phyloP scores from a whole-genome alignment of 2,888 invertebrate genomes.

The Ochropleura plecta region DNA sequence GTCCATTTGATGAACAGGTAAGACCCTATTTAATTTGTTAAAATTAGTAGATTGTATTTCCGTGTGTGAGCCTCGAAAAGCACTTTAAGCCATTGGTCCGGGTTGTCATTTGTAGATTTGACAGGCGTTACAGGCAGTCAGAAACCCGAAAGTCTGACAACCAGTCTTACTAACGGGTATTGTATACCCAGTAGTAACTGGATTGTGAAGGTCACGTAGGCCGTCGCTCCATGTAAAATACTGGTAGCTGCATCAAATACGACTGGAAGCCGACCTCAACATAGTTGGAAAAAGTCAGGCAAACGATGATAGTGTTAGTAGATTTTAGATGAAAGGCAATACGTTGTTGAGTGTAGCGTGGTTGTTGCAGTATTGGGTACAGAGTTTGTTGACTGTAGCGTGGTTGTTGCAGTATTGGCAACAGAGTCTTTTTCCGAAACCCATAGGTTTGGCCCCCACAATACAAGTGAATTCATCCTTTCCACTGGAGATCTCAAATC shows the following conservation, averaged over 20 bases:
- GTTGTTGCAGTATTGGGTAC: neutral
- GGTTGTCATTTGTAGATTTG: too few relatives aligned
- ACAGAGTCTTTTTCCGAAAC: too few relatives aligned
- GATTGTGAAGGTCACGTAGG: too few relatives aligned
- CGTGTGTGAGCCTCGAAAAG: too few relatives aligned
- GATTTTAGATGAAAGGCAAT: neutral
- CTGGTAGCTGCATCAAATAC: neutral
- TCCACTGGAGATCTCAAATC: too few relatives aligned
- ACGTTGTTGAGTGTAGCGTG: neutral
- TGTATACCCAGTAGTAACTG: too few relatives aligned
- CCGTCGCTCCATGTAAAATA: neutral
- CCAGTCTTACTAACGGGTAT: too few relatives aligned
- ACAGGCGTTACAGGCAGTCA: too few relatives aligned
- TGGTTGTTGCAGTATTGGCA: neutral
- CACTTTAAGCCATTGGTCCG: too few relatives aligned
- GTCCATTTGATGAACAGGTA: conserved; percentile 96
- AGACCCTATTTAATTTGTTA: conserved; percentile 28
- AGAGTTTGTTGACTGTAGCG: neutral
- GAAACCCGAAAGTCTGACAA: too few relatives aligned
- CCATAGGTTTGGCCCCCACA: too few relatives aligned
- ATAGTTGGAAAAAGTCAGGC: neutral
- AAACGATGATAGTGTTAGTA: neutral
- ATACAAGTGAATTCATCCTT: too few relatives aligned
- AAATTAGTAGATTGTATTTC: neutral
- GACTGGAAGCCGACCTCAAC: neutral